Percentiles rank a stretch among this genome's conserved stretches.
phyloP scores from a whole-genome alignment of 2,888 invertebrate genomes.

The Drosophila peninsularis region DNA sequence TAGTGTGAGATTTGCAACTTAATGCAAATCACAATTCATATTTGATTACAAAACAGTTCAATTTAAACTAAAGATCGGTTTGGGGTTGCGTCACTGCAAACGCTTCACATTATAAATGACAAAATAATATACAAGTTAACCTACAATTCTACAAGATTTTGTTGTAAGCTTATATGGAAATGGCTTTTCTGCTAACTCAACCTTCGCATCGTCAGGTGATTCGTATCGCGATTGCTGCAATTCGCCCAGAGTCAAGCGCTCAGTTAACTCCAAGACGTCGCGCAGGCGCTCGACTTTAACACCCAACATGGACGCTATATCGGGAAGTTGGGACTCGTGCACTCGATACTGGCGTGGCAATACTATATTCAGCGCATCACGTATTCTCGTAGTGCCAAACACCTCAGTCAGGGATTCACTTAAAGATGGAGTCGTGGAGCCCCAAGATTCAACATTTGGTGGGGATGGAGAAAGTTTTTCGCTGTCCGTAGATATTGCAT shows the following conservation, averaged over 20 bases:
- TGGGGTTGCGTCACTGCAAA: slow-evolving; percentile 9
- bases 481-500: not conserved
- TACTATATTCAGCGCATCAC: slow-evolving; percentile 61
- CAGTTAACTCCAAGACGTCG: slow-evolving; percentile 54
- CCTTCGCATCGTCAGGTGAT: slow-evolving; percentile 14
- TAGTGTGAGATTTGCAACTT: slow-evolving; percentile 7
- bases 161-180: not conserved
- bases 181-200: not conserved
- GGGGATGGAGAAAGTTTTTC: slow-evolving; percentile 11
- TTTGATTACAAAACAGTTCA: slow-evolving; percentile 14
- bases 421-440: slow-evolving; percentile 66
- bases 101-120: slow-evolving; percentile 25
- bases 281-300: slow-evolving; percentile 61
- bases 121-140: slow-evolving; percentile 56
- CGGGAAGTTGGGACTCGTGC: slow-evolving; percentile 67
- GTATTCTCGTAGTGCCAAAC: slow-evolving; percentile 71
- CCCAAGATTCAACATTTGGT: not conserved
- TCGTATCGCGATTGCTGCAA: slow-evolving; percentile 30
- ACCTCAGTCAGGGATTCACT: slow-evolving; percentile 74
- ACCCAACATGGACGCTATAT: slow-evolving; percentile 68
- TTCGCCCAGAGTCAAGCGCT: slow-evolving; percentile 52
- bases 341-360: slow-evolving; percentile 62
- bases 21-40: slow-evolving; percentile 2
- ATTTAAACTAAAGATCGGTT: slow-evolving; percentile 17
- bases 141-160: slow-evolving; percentile 36